phyloP scores from a whole-genome alignment of 1,140 invertebrate genomes.

The Melipona quadrifasciata region DNA sequence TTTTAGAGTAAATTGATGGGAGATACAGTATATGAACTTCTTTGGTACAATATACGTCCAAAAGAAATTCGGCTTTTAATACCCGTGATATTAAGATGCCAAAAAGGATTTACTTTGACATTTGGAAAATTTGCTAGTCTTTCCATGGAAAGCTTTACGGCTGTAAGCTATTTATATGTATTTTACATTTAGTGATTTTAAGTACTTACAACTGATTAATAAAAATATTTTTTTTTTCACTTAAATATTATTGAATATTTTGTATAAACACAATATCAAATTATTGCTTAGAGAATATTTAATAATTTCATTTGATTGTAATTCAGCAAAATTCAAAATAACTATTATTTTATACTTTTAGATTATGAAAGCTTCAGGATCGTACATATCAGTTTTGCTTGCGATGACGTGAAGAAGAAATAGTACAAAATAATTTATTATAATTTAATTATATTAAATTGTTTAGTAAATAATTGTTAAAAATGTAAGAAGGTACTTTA shows the following conservation, averaged over 20 bases:
- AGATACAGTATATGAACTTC: conserved; percentile 43
- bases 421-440: too few species aligned
- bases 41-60: conserved; percentile 53
- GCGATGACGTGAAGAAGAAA: not conserved
- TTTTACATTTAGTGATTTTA: not conserved
- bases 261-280: too few species aligned
- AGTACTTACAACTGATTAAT: not conserved
- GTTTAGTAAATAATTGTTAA: not conserved
- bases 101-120: conserved; percentile 50
- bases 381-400: not conserved
- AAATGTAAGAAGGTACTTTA: not conserved
- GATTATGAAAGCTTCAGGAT: conserved; percentile 3
- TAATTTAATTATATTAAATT: too few species aligned
- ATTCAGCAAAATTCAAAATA: not conserved
- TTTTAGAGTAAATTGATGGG: conserved; percentile 47
- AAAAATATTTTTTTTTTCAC: not conserved
- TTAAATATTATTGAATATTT: not conserved
- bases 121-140: conserved; percentile 52
- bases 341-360: not conserved
- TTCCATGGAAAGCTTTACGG: conserved; percentile 51
- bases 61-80: conserved; percentile 44
- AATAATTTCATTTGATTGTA: not conserved
- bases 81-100: conserved; percentile 54
- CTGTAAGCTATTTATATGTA: conserved; percentile 26
- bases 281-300: too few species aligned